phyloP scores from a whole-genome alignment of 2,797 vertebrate species.

The Macropodus opercularis region DNA sequence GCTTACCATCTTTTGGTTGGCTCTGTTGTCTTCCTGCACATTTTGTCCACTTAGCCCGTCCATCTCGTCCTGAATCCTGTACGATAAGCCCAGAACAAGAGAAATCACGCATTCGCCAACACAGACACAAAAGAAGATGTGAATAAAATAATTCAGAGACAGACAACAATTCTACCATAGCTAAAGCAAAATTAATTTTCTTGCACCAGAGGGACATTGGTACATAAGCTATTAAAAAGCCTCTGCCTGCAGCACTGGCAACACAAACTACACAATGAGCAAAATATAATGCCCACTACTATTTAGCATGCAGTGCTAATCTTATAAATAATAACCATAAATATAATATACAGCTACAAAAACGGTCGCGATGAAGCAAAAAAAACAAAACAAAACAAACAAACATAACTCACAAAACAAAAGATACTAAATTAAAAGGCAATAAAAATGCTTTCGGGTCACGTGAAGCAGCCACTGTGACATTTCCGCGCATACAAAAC shows the following conservation, averaged over 20 bases:
- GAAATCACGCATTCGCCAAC: slow-evolving; percentile 15
- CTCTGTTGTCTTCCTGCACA: slow-evolving; percentile 38
- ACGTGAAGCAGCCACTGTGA: no score
- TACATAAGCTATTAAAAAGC: slow-evolving; percentile 17
- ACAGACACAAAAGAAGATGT: slow-evolving; percentile 32
- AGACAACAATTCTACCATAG: slow-evolving; percentile 24
- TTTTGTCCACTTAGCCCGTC: slow-evolving; percentile 44
- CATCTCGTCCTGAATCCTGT: slow-evolving; percentile 56
- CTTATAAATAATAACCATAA: no score
- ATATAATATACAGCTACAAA: no score
- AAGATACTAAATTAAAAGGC: no score
- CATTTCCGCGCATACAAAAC: background rate
- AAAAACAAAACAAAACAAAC: no score
- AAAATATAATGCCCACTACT: background rate
- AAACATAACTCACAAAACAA: no score
- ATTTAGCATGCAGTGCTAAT: background rate
- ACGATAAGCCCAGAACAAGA: slow-evolving; percentile 54
- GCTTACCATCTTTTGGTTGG: slow-evolving; percentile 55
- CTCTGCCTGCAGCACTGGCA: background rate
- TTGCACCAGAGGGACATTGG: slow-evolving; percentile 19
- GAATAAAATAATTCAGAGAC: slow-evolving; percentile 35
- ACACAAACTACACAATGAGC: slow-evolving; percentile 4
- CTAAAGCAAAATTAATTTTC: slow-evolving; percentile 9
- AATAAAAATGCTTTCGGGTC: no score
- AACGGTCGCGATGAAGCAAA: no score